A percentile compares a stretch with the other conserved stretches of the same genome.
Conservation (phyloP, 2,113 vertebrate species). For the Rhinoderma darwinii region DNA sequence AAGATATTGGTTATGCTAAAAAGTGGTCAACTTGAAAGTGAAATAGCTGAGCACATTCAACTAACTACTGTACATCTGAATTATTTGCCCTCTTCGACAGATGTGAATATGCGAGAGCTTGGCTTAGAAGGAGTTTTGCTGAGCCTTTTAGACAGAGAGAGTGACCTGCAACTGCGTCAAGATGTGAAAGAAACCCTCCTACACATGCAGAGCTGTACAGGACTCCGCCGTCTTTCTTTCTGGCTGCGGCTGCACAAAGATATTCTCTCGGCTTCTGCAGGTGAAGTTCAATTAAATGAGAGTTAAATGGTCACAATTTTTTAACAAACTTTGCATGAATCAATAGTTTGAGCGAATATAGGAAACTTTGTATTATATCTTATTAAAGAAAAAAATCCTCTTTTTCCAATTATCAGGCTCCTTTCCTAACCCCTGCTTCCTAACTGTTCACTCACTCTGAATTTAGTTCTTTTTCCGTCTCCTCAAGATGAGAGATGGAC, state of each 20-base stretch:
- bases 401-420: no score
- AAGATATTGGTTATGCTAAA: not conserved
- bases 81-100: conserved; percentile 72
- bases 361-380: no score
- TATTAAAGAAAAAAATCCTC: no score
- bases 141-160: conserved; percentile 85
- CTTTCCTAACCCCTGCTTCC: no score
- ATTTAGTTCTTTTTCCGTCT: no score
- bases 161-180: conserved; percentile 79
- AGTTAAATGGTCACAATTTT: not conserved
- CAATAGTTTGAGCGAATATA: no score
- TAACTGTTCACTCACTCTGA: no score
- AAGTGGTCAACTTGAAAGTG: not conserved
- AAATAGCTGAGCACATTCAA: not conserved
- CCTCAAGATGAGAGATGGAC: no score
- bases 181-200: conserved; percentile 89
- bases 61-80: not conserved
- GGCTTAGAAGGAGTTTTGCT: conserved; percentile 91
- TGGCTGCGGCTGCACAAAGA: conserved; percentile 96
- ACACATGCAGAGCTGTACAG: conserved; percentile 86
- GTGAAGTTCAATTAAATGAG: conserved; percentile 63
- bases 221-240: conserved; percentile 82
- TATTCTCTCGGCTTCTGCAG: conserved; percentile 86
- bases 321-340: no score
- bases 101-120: conserved; percentile 87